Conservation (phyloP, 1,140 invertebrate species). For the Procambarus virginalis region DNA sequence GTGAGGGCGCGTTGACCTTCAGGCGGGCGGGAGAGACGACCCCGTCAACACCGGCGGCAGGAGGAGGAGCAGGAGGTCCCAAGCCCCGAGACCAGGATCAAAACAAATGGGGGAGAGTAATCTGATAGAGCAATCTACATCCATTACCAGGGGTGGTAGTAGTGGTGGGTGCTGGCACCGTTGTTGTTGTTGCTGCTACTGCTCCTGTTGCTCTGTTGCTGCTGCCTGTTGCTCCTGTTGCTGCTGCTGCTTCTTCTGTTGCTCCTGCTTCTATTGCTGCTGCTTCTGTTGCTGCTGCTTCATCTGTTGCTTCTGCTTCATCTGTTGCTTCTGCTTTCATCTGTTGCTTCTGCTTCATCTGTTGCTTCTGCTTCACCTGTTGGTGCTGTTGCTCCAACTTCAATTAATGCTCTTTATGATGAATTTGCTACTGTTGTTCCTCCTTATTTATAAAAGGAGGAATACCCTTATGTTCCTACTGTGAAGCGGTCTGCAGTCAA, state of each 20-base stretch:
- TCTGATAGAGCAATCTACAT: slow-evolving; percentile 66
- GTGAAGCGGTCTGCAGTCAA: no score
- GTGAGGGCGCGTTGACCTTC: neutral
- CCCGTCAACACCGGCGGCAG: neutral
- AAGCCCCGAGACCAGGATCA: slow-evolving; percentile 15
- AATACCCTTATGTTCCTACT: no score
- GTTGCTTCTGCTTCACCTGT: neutral
- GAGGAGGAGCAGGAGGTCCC: neutral
- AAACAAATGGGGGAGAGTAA: slow-evolving; percentile 59
- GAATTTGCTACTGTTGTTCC: no score
- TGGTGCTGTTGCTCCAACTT: neutral
- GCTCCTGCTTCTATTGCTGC: neutral
- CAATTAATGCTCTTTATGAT: neutral
- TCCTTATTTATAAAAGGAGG: no score
- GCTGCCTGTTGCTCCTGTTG: neutral
- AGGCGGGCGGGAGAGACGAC: no score
- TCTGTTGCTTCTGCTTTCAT: neutral
- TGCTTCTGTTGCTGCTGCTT: neutral
- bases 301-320: neutral
- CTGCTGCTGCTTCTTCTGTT: neutral
- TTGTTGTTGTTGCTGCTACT: neutral
- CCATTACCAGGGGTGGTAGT: slow-evolving; percentile 46
- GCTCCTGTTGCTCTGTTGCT: neutral
- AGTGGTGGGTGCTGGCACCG: neutral
- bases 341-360: neutral